Evolutionary conservation across 2,113 vertebrate genomes (phyloP).

Genomic region (Hydrochoerus hydrochaeris): DNA sequence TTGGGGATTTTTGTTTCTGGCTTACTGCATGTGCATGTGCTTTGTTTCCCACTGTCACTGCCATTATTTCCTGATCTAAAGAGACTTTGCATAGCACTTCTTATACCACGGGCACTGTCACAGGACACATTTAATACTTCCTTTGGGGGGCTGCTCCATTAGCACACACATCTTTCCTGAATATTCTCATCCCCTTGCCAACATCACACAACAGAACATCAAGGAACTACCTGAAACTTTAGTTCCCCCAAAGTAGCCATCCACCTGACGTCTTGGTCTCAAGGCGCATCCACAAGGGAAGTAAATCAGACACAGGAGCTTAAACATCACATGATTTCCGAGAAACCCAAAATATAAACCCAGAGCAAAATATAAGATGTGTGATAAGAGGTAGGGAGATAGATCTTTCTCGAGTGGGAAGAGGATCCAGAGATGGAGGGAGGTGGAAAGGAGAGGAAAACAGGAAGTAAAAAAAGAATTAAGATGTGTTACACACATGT

Average conservation of each 20-base stretch:
- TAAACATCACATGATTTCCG: neutral
- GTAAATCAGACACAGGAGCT: neutral
- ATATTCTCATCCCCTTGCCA: neutral
- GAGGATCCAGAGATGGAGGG: neutral
- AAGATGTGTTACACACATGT: neutral
- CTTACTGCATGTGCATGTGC: neutral
- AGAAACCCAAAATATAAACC: neutral
- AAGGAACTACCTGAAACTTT: neutral
- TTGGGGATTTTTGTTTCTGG: neutral
- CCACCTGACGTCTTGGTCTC: neutral
- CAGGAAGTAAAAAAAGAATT: neutral
- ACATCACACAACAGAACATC: neutral
- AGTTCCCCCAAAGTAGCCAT: neutral
- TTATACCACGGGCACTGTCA: accelerated
- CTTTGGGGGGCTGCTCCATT: neutral
- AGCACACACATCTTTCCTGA: neutral
- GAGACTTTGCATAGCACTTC: neutral
- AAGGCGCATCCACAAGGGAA: neutral
- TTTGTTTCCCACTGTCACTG: neutral
- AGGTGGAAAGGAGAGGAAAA: neutral
- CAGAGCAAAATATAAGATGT: neutral
- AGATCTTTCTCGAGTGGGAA: neutral
- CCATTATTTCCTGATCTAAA: neutral
- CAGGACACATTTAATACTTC: neutral
- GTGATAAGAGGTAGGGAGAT: neutral